phyloP scores from a whole-genome alignment of 2,113 vertebrate species.

The Hyaena hyaena region DNA sequence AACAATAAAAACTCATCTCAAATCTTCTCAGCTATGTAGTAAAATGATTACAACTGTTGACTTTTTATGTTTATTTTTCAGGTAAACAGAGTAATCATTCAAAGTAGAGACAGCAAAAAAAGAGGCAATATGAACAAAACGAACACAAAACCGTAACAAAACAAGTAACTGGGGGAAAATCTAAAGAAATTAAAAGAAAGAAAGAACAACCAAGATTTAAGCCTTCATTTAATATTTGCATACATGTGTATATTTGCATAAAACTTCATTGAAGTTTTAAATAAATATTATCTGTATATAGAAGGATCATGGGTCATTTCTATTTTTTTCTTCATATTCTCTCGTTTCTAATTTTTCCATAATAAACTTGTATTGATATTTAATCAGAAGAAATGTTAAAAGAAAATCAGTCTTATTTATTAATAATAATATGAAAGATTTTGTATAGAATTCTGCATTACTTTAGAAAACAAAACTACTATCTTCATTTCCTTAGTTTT shows the following conservation, averaged over 20 bases:
- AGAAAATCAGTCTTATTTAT: background rate
- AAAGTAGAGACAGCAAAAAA: background rate
- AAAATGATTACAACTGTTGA: background rate
- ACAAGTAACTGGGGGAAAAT: background rate
- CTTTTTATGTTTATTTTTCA: constrained; percentile 1
- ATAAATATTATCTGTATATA: background rate
- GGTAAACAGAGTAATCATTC: background rate
- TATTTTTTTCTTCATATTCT: background rate
- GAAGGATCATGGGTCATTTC: background rate
- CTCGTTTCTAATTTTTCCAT: background rate
- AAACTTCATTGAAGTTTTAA: background rate
- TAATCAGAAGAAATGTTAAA: background rate
- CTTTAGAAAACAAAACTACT: background rate
- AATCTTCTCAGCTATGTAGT: background rate
- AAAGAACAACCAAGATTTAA: background rate
- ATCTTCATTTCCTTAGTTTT: background rate
- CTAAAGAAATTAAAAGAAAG: constrained; percentile 1
- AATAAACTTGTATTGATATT: background rate
- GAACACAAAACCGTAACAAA: background rate
- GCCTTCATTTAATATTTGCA: background rate
- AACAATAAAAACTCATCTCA: background rate
- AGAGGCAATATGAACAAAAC: background rate
- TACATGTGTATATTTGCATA: background rate
- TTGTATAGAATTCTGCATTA: background rate
- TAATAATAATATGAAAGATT: background rate